These are phyloP conservation scores for Eupithecia exiguata DNA, from an alignment of 2,888 invertebrate species.

Conservation along the genomic window DNA sequence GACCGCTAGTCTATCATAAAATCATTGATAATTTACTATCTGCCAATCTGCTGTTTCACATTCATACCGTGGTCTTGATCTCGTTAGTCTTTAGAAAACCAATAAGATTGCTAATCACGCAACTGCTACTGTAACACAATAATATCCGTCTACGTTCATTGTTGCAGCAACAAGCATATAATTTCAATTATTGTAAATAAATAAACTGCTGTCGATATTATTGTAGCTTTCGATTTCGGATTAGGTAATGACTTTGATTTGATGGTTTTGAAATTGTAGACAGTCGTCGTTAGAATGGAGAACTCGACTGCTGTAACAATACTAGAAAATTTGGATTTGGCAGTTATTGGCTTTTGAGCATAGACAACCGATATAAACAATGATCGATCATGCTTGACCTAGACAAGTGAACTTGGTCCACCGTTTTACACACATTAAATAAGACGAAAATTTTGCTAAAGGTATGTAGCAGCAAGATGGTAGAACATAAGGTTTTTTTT, in stretches of 20 bases:
- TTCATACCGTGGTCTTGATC: conserved; percentile 23
- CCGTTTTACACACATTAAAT: background rate
- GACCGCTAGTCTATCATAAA: too few relatives aligned
- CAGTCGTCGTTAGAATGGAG: background rate
- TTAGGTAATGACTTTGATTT: conserved; percentile 69
- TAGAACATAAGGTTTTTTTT: background rate
- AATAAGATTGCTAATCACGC: conserved; percentile 57
- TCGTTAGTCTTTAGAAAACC: conserved; percentile 42
- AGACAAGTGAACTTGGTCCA: background rate
- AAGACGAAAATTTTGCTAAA: background rate
- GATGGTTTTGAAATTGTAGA: conserved; percentile 51
- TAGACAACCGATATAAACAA: background rate
- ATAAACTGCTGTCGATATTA: conserved; percentile 56
- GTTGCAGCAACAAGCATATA: conserved; percentile 67
- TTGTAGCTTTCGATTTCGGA: conserved; percentile 67
- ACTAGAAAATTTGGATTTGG: background rate
- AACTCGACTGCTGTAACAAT: background rate
- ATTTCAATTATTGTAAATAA: conserved; percentile 71
- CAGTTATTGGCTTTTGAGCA: background rate
- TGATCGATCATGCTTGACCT: background rate
- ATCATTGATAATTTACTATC: background rate
- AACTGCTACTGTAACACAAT: conserved; percentile 51
- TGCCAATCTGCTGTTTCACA: conserved; percentile 16
- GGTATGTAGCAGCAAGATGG: background rate
- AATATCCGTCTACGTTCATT: conserved; percentile 57